Base-by-base conservation (phyloP, 30 jellyfish, hydroid and myxozoan genomes). In the Rhopilema esculentum region DNA sequence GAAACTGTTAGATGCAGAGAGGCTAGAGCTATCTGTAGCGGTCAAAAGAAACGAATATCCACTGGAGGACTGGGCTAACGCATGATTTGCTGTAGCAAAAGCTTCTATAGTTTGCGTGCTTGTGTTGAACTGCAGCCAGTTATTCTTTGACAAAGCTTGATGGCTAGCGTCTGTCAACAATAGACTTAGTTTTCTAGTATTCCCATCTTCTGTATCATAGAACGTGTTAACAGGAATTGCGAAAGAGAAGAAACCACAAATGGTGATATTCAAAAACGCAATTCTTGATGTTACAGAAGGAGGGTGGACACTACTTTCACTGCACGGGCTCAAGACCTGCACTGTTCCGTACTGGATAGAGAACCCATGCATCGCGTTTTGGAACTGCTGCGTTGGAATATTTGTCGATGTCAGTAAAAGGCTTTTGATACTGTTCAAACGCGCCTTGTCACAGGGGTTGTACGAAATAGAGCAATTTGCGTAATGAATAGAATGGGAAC, bases 141-240 rank as follows among this genome's bases (percentile, higher is more conserved):
- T 80, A 76, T 86, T 80, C 29, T 27, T 27, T n/a, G 87, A 32
- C 40, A 92, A 67, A 1, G 79, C 81, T 21, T 61, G 64, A 49
- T 85, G 73, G 4, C 26, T 61, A 8, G 63, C 75, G 49, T 85
- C 86, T 1, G 70, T 40, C 18, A 87, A 49, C 57, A 21, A 20
- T 48, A 89, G 75, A 1, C 64, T 81, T n/a, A 89, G 68, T 9
- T 77, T 65, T 63, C 97, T 85, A n/a, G 99, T 94, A 49, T 79
- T 27, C 18, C 99, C 99, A 84, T 94, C 97, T 68, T 85, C 92
- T n/a, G 91, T 74, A 84, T 94, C 99, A 25, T 87, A 73, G 71
- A 94, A 94, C 19, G 95, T 80, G 62, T 90, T 97, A 2, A 83
- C 84, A 23, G 99, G 99, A 18, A 94, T 77, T 8, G 6, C 52